phyloP scores from a whole-genome alignment of 2,888 invertebrate species.

The Drosophila mimica region DNA sequence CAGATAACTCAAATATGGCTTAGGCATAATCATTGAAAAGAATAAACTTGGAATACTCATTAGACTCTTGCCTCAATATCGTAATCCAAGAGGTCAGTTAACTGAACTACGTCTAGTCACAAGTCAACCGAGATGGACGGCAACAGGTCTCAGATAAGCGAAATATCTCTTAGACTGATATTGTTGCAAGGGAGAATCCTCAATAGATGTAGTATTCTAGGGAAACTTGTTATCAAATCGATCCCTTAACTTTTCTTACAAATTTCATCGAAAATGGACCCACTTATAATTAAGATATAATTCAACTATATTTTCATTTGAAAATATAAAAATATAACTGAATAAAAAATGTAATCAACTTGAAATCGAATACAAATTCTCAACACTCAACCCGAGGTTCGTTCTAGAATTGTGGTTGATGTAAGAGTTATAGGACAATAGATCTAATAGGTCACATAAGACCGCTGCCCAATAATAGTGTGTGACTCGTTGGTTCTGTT shows the following conservation, averaged over 20 bases:
- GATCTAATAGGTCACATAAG: not conserved
- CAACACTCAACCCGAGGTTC: not conserved
- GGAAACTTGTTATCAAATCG: not conserved
- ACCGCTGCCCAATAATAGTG: not conserved
- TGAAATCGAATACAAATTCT: too few relatives aligned
- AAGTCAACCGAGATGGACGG: not conserved
- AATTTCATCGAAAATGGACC: not conserved
- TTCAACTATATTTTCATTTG: too few relatives aligned
- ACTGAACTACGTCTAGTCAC: not conserved
- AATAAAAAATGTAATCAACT: too few relatives aligned
- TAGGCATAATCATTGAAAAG: not conserved
- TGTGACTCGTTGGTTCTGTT: constrained; percentile 1
- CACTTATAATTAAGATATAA: not conserved
- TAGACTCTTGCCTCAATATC: not conserved
- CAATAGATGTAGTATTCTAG: not conserved
- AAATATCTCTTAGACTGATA: not conserved
- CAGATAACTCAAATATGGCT: not conserved
- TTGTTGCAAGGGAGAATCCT: not conserved
- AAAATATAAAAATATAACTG: not conserved
- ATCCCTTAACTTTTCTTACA: not conserved
- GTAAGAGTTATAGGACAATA: not conserved
- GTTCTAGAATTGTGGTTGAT: not conserved
- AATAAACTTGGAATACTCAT: not conserved
- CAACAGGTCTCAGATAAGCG: not conserved
- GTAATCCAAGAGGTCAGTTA: not conserved